Evolutionary conservation across 2,888 invertebrate genomes (phyloP).

Genomic region (Cataglyphis altisquamis): DNA sequence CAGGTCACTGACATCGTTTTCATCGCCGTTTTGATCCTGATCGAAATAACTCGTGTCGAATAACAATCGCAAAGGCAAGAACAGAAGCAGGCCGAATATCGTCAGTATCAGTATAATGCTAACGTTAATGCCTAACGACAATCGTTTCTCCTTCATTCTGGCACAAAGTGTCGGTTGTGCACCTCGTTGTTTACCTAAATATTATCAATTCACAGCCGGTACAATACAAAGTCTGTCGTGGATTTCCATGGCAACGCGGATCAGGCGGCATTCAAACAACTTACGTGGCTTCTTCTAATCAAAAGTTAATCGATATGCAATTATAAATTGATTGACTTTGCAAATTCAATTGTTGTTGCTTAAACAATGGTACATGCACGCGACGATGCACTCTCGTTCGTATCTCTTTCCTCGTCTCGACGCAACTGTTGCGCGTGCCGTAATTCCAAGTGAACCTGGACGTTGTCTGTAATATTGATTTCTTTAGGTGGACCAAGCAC

Average conservation of each 20-base stretch:
- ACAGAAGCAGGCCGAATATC: slow-evolving; percentile 80
- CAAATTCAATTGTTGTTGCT: slow-evolving; percentile 31
- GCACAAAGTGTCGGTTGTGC: neutral
- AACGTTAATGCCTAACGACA: slow-evolving; percentile 79
- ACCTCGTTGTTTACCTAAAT: slow-evolving; percentile 27
- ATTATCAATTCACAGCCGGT: neutral
- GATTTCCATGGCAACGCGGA: slow-evolving; percentile 37
- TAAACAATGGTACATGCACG: slow-evolving; percentile 14
- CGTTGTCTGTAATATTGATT: slow-evolving; percentile 81
- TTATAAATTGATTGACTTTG: neutral
- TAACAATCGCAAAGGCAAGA: slow-evolving; percentile 78
- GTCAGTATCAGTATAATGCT: slow-evolving; percentile 79
- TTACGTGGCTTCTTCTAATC: neutral
- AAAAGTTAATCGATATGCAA: neutral
- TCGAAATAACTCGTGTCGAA: slow-evolving; percentile 77
- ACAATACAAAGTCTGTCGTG: neutral
- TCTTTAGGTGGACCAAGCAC: slow-evolving; percentile 65
- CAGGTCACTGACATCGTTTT: neutral
- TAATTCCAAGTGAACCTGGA: slow-evolving; percentile 73
- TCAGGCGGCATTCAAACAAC: neutral
- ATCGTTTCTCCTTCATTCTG: slow-evolving; percentile 73
- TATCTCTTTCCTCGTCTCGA: slow-evolving; percentile 57
- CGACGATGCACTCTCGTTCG: slow-evolving; percentile 38
- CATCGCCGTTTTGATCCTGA: slow-evolving; percentile 23
- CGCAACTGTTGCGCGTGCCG: slow-evolving; percentile 82